A percentile compares a stretch with the other conserved stretches of the same genome.
These are phyloP conservation scores for Pholis gunnellus DNA, from an alignment of 2,113 vertebrate species.

Conservation along the genomic window DNA sequence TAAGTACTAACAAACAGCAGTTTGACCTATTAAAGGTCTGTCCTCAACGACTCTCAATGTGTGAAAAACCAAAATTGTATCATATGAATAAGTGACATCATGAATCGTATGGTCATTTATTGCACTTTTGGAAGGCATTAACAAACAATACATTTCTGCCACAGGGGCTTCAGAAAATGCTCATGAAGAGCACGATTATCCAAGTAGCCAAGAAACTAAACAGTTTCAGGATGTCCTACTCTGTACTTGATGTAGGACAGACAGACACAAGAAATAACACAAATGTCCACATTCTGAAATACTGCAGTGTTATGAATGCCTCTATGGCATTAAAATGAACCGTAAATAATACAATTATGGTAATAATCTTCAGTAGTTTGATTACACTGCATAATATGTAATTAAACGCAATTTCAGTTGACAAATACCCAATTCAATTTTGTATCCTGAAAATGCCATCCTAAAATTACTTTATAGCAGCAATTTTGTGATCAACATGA, in stretches of 20 bases:
- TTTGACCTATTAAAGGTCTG: no score
- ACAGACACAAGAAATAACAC: not conserved
- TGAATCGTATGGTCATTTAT: no score
- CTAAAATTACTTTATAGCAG: not conserved
- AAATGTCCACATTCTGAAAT: not conserved
- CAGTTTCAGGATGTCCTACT: not conserved
- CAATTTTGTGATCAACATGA: not conserved
- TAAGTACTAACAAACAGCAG: no score
- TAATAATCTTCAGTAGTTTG: not conserved
- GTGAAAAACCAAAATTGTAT: not conserved
- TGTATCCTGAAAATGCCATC: not conserved
- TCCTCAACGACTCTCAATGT: no score
- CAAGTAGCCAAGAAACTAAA: not conserved
- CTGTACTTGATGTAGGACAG: not conserved
- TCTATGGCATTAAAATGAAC: no score
- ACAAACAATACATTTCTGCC: not conserved
- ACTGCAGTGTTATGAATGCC: not conserved
- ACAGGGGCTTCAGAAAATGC: not conserved
- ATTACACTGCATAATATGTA: not conserved
- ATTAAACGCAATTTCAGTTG: slow-evolving; percentile 6
- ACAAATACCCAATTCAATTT: slow-evolving; percentile 6
- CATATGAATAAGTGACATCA: not conserved
- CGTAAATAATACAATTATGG: not conserved
- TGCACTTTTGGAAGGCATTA: not conserved
- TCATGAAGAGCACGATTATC: not conserved